These are phyloP conservation scores for Cyrtodaria siliqua DNA, from an alignment of 2,888 invertebrate genomes.

Conservation along the genomic window DNA sequence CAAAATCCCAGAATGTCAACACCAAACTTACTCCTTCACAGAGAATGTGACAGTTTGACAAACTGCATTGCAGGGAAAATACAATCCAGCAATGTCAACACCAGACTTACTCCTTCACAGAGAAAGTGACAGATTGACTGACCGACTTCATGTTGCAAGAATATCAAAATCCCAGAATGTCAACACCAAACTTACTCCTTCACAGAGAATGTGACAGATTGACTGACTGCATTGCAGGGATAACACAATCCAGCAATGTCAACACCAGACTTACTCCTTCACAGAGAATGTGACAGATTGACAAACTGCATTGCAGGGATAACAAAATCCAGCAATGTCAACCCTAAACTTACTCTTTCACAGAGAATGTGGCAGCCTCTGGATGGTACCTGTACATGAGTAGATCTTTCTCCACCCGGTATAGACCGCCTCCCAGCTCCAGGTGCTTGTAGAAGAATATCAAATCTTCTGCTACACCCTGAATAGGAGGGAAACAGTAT, in stretches of 20 bases:
- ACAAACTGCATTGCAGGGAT: too few relatives aligned
- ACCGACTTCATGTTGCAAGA: too few relatives aligned
- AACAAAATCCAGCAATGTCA: too few relatives aligned
- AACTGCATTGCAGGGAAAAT: too few relatives aligned
- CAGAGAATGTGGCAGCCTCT: conserved; percentile 86
- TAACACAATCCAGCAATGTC: too few relatives aligned
- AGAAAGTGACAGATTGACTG: conserved; percentile 85
- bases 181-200: conserved; percentile 85
- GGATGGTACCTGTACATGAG: conserved; percentile 92
- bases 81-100: too few relatives aligned
- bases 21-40: conserved; percentile 85
- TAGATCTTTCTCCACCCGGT: conserved; percentile 88
- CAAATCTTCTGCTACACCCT: conserved; percentile 93
- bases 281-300: too few relatives aligned
- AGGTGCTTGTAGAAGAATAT: conserved; percentile 93
- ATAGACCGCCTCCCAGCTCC: conserved; percentile 89
- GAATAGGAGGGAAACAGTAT: conserved; percentile 16
- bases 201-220: conserved; percentile 85
- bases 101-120: too few relatives aligned
- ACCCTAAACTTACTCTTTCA: conserved; percentile 86
- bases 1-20: too few relatives aligned
- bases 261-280: too few relatives aligned
- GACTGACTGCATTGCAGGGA: too few relatives aligned
- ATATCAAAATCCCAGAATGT: too few relatives aligned
- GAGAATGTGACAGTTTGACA: conserved; percentile 86